phyloP scores from a whole-genome alignment of 2,888 invertebrate species.

The Himalopsyche kuldschensis region DNA sequence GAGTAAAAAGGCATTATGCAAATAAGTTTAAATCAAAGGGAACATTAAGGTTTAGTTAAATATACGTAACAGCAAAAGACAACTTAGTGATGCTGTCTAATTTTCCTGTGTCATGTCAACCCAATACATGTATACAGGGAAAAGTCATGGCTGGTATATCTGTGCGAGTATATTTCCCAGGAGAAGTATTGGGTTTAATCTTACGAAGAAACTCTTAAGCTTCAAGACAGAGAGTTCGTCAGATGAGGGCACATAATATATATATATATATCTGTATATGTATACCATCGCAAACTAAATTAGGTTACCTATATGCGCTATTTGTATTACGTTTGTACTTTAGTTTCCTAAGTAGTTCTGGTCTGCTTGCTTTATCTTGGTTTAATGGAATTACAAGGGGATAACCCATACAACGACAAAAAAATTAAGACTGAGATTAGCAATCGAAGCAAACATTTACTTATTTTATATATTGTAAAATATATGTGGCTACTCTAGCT shows the following conservation, averaged over 20 bases:
- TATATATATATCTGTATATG: neutral
- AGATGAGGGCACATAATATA: neutral
- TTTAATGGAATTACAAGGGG: neutral
- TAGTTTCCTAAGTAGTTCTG: neutral
- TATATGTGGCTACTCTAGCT: no score
- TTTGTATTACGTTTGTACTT: neutral
- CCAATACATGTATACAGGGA: neutral
- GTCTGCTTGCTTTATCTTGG: neutral
- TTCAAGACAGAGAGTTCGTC: neutral
- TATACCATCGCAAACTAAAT: neutral
- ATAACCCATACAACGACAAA: neutral
- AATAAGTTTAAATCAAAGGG: no score
- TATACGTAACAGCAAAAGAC: no score
- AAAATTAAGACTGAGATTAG: neutral
- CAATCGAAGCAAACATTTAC: neutral
- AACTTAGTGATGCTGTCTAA: neutral
- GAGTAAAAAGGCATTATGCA: no score
- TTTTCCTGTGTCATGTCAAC: neutral
- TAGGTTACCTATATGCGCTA: neutral
- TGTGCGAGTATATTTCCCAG: neutral
- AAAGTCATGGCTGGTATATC: neutral
- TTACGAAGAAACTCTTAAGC: neutral
- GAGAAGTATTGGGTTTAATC: conserved; percentile 1
- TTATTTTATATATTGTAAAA: no score
- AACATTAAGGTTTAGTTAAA: no score